Percentiles rank a stretch among this genome's conserved stretches.
Evolutionary conservation across 1,140 invertebrate genomes (phyloP).

Genomic region (Drosophila baimaii): DNA sequence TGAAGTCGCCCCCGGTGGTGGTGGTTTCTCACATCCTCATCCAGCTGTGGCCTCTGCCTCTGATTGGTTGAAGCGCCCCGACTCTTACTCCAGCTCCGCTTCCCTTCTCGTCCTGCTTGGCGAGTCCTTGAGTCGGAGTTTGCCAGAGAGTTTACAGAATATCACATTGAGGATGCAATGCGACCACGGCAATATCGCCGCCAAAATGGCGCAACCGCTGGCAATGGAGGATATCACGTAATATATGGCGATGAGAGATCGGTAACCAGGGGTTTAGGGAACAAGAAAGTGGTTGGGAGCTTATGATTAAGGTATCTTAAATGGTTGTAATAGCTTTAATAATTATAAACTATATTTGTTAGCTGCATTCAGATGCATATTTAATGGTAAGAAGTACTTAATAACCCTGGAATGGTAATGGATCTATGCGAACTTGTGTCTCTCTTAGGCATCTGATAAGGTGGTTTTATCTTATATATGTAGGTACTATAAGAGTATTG

Average conservation of each 20-base stretch:
- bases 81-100: background rate
- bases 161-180: constrained; percentile 6
- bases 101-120: constrained; percentile 3
- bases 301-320: too few relatives aligned
- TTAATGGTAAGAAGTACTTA: background rate
- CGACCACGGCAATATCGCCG: background rate
- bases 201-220: constrained; percentile 45
- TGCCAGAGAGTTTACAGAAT: background rate
- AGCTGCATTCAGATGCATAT: too few relatives aligned
- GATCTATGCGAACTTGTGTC: background rate
- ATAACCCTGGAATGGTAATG: background rate
- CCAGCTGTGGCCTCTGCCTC: constrained; percentile 26
- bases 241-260: constrained; percentile 2
- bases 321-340: too few relatives aligned
- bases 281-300: fast-evolving
- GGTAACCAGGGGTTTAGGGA: background rate
- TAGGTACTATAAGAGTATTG: too few relatives aligned
- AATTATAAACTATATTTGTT: background rate
- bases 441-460: background rate
- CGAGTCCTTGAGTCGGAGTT: constrained; percentile 4
- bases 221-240: constrained; percentile 27
- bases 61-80: constrained; percentile 31
- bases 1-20: constrained; percentile 36
- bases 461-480: too few relatives aligned
- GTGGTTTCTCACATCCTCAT: constrained; percentile 39